Base-by-base conservation (phyloP, 2,888 invertebrate species). In the Panorpa germanica region DNA sequence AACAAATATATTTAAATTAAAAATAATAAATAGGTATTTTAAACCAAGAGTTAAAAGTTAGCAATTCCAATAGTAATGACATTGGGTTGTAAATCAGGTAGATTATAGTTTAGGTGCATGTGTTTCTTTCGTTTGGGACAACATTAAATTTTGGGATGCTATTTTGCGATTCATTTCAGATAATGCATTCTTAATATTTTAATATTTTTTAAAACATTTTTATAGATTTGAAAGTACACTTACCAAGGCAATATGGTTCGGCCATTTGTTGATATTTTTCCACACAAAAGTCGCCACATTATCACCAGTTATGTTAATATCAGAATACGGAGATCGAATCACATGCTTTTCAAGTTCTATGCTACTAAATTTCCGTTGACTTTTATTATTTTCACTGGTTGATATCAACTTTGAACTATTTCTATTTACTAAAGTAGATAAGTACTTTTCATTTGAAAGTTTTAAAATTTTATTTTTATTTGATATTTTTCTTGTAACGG, bases 201-300 rank as follows among this genome's bases (percentile, higher is more conserved):
- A n/a, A 24, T 4, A 7, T 13, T 24, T 24, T 11, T 13, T 4
- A 13, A 24, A n/a, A 13, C 5, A 24, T 24, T 24, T 24, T 22
- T 8, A 6, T 10, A 9, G 10, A 22, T 8, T 8, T 8, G 5
- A 21, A 29, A 29, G 14, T n/a, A 14, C n/a, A 63, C 68, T 65
- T 47, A 74, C 75, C 45, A 67, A 39, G 19, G 66, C 63, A 4
- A 64, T 64, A 38, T 60, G 59, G 32, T 71, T 59, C 4, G 66
- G 60, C 71, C 72, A 75, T 50, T 57, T 65, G 12, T 68, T 63
- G 28, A 71, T 42, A 43, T 69, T 57, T 36, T 54, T 52, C 70
- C 71, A 74, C 4, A 75, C 53, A 37, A 61, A 66, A 39, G 74
- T 65, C 31, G 68, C 57, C 29, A 74, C 35, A 2, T 65, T 59